These are phyloP conservation scores for Epinotia ramella DNA, from an alignment of 2,888 invertebrate genomes.

Conservation along the genomic window DNA sequence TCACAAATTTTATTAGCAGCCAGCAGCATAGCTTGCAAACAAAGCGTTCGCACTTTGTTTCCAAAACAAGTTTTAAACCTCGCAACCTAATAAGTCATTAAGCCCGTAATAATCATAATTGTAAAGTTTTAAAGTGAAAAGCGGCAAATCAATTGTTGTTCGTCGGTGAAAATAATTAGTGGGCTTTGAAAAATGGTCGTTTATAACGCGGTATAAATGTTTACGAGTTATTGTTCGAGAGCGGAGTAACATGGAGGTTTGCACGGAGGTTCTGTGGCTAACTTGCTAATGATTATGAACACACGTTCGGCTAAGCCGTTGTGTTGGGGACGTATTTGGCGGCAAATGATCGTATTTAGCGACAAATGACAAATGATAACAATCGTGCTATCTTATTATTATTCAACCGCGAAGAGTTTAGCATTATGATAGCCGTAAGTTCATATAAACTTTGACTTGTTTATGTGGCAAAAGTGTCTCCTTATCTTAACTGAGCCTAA, in stretches of 20 bases:
- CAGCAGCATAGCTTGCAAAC: constrained; percentile 18
- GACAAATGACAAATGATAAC: too few species aligned
- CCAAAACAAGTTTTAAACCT: constrained; percentile 25
- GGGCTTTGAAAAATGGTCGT: constrained; percentile 80
- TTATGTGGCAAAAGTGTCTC: too few species aligned
- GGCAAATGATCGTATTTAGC: constrained; percentile 31
- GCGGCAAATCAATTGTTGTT: constrained; percentile 74
- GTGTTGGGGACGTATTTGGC: not conserved
- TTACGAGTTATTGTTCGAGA: constrained; percentile 82
- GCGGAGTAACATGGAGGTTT: constrained; percentile 61
- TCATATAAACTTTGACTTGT: too few species aligned
- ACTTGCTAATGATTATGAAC: constrained; percentile 18
- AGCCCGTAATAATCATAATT: constrained; percentile 43
- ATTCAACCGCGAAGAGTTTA: too few species aligned
- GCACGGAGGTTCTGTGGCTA: constrained; percentile 36
- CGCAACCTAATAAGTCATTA: constrained; percentile 43
- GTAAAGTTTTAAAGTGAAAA: constrained; percentile 59
- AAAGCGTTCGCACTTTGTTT: constrained; percentile 35
- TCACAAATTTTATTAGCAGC: not conserved
- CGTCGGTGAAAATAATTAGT: constrained; percentile 81
- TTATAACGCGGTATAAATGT: constrained; percentile 82
- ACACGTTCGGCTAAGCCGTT: not conserved
- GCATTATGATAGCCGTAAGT: too few species aligned
- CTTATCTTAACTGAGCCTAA: too few species aligned
- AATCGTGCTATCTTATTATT: too few species aligned